phyloP scores from a whole-genome alignment of 2,888 invertebrate genomes.

The Lasioglossum lativentre region DNA sequence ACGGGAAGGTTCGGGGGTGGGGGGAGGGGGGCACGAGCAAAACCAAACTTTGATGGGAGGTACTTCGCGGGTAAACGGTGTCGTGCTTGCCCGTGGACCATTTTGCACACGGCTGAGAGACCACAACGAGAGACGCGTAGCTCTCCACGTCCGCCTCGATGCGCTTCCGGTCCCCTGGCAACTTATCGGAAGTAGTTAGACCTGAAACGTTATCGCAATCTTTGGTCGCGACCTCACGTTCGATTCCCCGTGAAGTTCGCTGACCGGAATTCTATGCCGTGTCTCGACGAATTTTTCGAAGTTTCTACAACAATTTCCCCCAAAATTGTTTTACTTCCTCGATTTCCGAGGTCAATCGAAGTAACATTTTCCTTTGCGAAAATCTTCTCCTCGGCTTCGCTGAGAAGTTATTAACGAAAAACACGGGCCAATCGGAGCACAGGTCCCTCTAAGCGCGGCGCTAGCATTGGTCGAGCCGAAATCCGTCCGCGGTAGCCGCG shows the following conservation, averaged over 20 bases:
- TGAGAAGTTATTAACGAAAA: too few species aligned
- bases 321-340: too few species aligned
- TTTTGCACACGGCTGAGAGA: slow-evolving; percentile 35
- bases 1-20: not conserved
- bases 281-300: not conserved
- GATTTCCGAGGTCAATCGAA: too few species aligned
- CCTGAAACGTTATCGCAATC: slow-evolving; percentile 21
- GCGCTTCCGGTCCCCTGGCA: slow-evolving; percentile 22
- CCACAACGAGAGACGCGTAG: not conserved
- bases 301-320: not conserved
- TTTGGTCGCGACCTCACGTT: slow-evolving; percentile 22
- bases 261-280: not conserved
- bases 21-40: not conserved
- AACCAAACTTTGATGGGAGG: slow-evolving; percentile 31
- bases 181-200: slow-evolving; percentile 42
- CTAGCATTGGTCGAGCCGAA: too few species aligned
- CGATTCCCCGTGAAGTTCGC: slow-evolving; percentile 1
- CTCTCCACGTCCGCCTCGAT: slow-evolving; percentile 17
- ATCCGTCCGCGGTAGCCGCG: too few species aligned
- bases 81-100: slow-evolving; percentile 8
- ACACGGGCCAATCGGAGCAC: too few species aligned
- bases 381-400: too few species aligned
- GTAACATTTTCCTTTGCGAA: too few species aligned
- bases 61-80: slow-evolving; percentile 35
- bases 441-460: too few species aligned